A percentile compares a stretch with the other conserved stretches of the same genome.
phyloP scores from a whole-genome alignment of 2,797 vertebrate species.

The Mormyrops boulengeri region DNA sequence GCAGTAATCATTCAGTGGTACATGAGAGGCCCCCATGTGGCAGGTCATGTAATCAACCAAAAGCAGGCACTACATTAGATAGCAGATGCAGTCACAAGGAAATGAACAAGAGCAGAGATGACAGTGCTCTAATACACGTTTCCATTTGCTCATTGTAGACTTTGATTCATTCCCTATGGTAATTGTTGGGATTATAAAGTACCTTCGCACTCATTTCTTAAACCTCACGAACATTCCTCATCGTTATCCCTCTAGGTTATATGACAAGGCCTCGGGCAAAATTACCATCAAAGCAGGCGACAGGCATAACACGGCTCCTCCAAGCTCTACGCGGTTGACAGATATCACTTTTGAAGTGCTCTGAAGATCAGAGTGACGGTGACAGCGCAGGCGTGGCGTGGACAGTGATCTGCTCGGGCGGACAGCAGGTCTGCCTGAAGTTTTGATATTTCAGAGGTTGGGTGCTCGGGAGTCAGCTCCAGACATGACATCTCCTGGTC shows the following conservation, averaged over 20 bases:
- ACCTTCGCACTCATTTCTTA: slow-evolving; percentile 64
- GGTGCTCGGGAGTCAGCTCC: background rate
- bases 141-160: slow-evolving; percentile 63
- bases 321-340: slow-evolving; percentile 73
- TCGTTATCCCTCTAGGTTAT: slow-evolving; percentile 79
- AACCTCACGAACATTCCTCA: slow-evolving; percentile 68
- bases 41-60: slow-evolving; percentile 25
- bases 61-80: slow-evolving; percentile 42
- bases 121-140: slow-evolving; percentile 66
- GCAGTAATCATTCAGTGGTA: background rate
- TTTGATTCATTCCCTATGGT: slow-evolving; percentile 77
- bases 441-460: background rate
- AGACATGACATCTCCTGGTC: slow-evolving; percentile 1
- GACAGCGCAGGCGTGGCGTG: slow-evolving; percentile 57
- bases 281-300: slow-evolving; percentile 72
- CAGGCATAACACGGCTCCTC: slow-evolving; percentile 64
- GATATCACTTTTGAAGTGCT: slow-evolving; percentile 73
- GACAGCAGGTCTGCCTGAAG: slow-evolving; percentile 12
- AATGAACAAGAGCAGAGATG: slow-evolving; percentile 69
- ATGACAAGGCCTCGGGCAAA: slow-evolving; percentile 75
- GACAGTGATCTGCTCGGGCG: slow-evolving; percentile 54
- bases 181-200: slow-evolving; percentile 74
- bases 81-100: slow-evolving; percentile 55
- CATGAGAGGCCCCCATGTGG: slow-evolving; percentile 30
- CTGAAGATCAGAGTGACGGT: slow-evolving; percentile 63